Base-by-base conservation (phyloP, 2,888 invertebrate genomes). In the Helicoverpa assulta region DNA sequence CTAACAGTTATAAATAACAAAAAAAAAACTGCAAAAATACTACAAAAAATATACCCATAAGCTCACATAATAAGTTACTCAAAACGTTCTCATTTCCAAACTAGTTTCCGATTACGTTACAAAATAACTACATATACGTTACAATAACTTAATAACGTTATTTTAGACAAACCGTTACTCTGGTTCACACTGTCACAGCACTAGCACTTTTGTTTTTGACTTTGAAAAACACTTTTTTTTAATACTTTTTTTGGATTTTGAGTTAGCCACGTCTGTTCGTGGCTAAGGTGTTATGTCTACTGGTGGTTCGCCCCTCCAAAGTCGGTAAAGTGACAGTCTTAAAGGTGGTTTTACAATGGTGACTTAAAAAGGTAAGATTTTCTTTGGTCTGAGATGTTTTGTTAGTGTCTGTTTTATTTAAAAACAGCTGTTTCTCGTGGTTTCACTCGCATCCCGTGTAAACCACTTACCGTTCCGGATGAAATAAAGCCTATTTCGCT, bases 51-150 rank as follows among this genome's bases (percentile, higher is more conserved):
- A 53, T 57, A 57, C 56, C 26, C 72, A 73, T 61, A 43, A n/a
- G 7, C 5, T n/a, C 56, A 43, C 50, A 59, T 47, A 59, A 67
- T 62, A 70, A 58, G 53, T 73, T 69, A 72, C 59, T 67, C 40
- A 70, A 73, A 75, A 60, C 51, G 74, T 77, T 77, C 75, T 70
- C 73, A 69, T 81, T 81, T 72, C 73, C 62, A 72, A 82, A 82
- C 81, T 26, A 66, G 83, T 78, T 76, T 70, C 68, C 53, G 53
- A 70, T 75, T 70, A 82, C 78, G 74, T 69, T 74, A 73, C 69
- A 62, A 83, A 83, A 80, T 69, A 76, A 76, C 67, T 43, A 43
- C 33, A 33, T 3, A 26, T 3, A 26, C 26, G 26, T 26, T 33
- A 33, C n/a, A 47, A 47, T 58, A 26, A 50, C 80, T 76, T 70